Evolutionary conservation across 2,113 vertebrate species (phyloP).

Genomic region (Butorides virescens): DNA sequence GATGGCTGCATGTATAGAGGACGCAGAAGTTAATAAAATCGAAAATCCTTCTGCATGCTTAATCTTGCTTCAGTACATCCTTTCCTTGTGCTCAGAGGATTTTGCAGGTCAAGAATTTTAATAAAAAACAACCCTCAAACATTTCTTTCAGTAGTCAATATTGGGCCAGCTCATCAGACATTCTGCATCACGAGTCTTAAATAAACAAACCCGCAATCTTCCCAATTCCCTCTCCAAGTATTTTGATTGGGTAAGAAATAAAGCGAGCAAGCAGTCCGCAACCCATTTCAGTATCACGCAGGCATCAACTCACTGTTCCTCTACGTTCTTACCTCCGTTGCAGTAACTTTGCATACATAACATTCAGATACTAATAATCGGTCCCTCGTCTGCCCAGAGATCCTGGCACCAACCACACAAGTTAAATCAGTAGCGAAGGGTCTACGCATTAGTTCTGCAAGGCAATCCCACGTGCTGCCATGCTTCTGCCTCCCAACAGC

Average conservation of each 20-base stretch:
- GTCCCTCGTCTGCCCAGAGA: neutral
- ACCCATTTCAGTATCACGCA: neutral
- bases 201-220: neutral
- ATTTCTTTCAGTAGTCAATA: neutral
- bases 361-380: neutral
- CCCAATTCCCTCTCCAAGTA: neutral
- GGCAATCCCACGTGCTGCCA: neutral
- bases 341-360: neutral
- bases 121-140: neutral
- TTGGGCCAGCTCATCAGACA: neutral
- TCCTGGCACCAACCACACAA: neutral
- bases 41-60: neutral
- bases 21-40: neutral
- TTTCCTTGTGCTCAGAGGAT: neutral
- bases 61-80: neutral
- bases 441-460: neutral
- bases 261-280: neutral
- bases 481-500: neutral
- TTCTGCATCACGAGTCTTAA: neutral
- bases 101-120: neutral
- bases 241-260: neutral
- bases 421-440: neutral
- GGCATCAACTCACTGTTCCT: neutral
- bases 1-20: neutral
- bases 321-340: neutral